A percentile compares a stretch with the other conserved stretches of the same genome.
These are phyloP conservation scores for Silurus lanzhouensis DNA, from an alignment of 2,797 vertebrate genomes.

Conservation along the genomic window DNA sequence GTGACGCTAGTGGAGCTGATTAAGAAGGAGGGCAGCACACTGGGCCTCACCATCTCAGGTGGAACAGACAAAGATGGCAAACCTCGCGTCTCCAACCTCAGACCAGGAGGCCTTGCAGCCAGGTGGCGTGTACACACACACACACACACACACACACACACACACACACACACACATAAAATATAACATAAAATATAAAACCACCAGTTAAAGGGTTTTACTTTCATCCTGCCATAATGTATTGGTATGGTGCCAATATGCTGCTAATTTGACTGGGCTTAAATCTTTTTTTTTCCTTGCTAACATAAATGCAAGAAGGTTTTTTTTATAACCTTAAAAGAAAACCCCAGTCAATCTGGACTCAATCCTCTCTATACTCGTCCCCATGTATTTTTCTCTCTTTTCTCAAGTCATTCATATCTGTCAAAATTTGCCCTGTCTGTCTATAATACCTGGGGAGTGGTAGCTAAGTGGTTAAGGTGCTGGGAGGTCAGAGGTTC, in stretches of 20 bases:
- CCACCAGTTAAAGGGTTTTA: background rate
- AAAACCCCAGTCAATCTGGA: background rate
- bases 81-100: conserved; percentile 91
- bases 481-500: too few species aligned
- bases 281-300: background rate
- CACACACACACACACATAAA: background rate
- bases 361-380: background rate
- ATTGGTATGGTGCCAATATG: background rate
- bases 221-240: conserved; percentile 4
- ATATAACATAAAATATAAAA: background rate
- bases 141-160: background rate
- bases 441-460: background rate
- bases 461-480: too few species aligned
- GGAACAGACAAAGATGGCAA: conserved; percentile 97
- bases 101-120: conserved; percentile 91
- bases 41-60: conserved; percentile 95
- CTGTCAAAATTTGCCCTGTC: background rate
- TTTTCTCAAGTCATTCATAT: background rate
- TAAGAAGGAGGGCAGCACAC: conserved; percentile 94
- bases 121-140: conserved; percentile 74
- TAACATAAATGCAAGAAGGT: background rate
- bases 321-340: background rate
- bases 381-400: background rate
- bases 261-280: background rate
- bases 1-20: conserved; percentile 93